Base-by-base conservation (phyloP, 2,113 vertebrate genomes). In the Reinhardtius hippoglossoides region DNA sequence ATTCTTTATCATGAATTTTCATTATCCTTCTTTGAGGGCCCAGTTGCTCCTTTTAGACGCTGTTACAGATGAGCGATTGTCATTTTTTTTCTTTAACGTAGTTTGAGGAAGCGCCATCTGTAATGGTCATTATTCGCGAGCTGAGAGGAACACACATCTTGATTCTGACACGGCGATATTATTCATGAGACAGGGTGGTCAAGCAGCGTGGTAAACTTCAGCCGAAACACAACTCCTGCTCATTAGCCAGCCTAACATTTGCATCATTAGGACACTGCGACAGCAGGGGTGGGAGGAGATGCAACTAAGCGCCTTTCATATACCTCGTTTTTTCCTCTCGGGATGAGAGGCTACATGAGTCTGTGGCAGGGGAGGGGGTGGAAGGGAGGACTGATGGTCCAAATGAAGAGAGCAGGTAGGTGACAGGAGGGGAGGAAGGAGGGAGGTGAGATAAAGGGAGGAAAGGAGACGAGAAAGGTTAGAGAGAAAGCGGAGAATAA, bases 191-290 rank as follows among this genome's bases (percentile, higher is more conserved):
- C 82, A 72, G 71, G 68, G 23, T 65, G 84, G 78, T 82, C 76
- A 75, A 76, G 71, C 79, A 42, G 75, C 14, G 64, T 37, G 72
- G 57, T 69, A 78, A 84, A 89, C 89, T 91, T 88, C 78, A 78
- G 72, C 67, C n/a, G 9, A 67, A 80, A 86, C 87, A 82, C 66
- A 84, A 81, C 81, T 88, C 67, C 80, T 78, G 84, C 89, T 92
- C 89, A 92, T 93, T 92, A 94, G 87, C 81, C 74, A 5, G 63
- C 68, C 86, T 85, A 87, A 91, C 89, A 93, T 89, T 91, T 92
- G 90, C 91, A 91, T 89, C 85, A 82, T 88, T 85, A 86, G 87
- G 84, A 87, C 87, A 73, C 78, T 5, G 63, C 82, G 84, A 87
- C 88, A 91, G 91, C 90, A 90, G 90, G 91, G 83, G 71, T 10